Conservation (phyloP, 2,113 vertebrate genomes). For the Holacanthus passer region DNA sequence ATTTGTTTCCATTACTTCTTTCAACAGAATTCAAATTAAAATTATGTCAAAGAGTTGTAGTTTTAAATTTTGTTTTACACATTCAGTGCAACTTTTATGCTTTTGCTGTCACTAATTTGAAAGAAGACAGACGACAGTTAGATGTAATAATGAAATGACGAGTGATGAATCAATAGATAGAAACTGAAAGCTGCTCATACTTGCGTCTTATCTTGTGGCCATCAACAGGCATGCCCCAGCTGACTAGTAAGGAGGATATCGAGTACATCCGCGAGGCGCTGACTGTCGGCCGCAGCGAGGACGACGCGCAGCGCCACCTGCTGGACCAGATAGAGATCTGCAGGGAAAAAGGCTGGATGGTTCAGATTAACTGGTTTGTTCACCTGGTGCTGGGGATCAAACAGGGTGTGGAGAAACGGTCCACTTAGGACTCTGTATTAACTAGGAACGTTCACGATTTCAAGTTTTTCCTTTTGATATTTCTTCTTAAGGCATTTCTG, state of each 20-base stretch:
- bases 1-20: neutral
- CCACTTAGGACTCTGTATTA: conserved; percentile 70
- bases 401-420: conserved; percentile 96
- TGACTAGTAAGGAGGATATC: conserved; percentile 98
- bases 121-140: neutral
- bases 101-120: neutral
- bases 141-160: neutral
- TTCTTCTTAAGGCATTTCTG: neutral
- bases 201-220: neutral
- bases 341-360: conserved; percentile 98
- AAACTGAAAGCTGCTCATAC: neutral
- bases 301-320: conserved; percentile 95
- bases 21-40: neutral
- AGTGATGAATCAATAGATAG: neutral
- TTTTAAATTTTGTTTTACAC: neutral
- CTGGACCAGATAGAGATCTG: conserved; percentile 99
- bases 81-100: too few species aligned
- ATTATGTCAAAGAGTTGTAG: neutral
- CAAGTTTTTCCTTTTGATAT: neutral
- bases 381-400: conserved; percentile 98
- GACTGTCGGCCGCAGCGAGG: conserved; percentile 92
- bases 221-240: conserved; percentile 91
- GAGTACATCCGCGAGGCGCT: conserved; percentile 97
- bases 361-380: conserved; percentile 99
- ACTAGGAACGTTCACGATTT: neutral